Base-by-base conservation (phyloP, 2,113 vertebrate genomes). In the Aythya baeri region DNA sequence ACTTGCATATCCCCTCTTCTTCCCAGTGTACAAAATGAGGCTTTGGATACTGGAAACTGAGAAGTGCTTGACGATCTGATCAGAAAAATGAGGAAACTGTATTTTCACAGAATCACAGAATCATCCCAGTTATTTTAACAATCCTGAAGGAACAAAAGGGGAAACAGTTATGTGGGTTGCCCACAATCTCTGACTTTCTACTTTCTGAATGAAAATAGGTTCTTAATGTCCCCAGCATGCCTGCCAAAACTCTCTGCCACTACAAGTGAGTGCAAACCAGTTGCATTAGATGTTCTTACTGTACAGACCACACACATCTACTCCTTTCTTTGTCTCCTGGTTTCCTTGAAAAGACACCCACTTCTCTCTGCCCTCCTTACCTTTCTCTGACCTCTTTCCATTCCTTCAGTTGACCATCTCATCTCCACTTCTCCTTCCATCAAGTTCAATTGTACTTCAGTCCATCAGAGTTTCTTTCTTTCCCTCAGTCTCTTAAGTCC, bases 281-380 rank as follows among this genome's bases (percentile, higher is more conserved):
- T 50, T 84, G 17, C 17, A 66, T 63, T 66, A 7, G 3, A 46
- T 13, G 1, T 26, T 63, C 6, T 62, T 91, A 29, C 59, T 63
- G 16, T 36, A n/a, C 50, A 80, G 27, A 66, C 92, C 25, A 76
- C 36, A 66, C 0, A 0, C 0, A 0, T 62, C 62, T 84, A 25
- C 31, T 58, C 43, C 31, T 6, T 20, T 81, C 77, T 91, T 89
- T 76, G 17, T 83, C 55, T 91, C 54, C 46, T 67, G 41, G 49
- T 82, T 83, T 87, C 41, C 36, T 93, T 92, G 52, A 26, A 79
- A 73, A 26, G 31, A 66, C 4, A 6, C 8, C 13, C 2, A 2
- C 32, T 84, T 85, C 29, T 86, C 32, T 58, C 58, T 91, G 41
- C 79, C 41, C 31, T 87, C 66, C 41, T 77, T 49, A 62, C 36